Base-by-base conservation (phyloP, 2,113 vertebrate genomes). In the Pseudorasbora parva region DNA sequence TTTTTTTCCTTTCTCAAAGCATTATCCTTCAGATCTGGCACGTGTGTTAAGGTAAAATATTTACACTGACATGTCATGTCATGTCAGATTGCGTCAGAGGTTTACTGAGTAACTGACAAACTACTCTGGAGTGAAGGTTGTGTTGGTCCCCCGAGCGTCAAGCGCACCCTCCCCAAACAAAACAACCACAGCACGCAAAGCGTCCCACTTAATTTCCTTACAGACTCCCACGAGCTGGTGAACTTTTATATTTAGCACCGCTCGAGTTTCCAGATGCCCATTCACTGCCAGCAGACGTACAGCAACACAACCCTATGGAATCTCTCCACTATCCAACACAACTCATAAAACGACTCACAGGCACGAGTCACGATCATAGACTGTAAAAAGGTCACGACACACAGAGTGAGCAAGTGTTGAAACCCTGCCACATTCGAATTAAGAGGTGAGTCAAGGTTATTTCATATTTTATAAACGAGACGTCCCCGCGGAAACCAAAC, bases 241-340 rank as follows among this genome's bases (percentile, higher is more conserved):
- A 84, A 89, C 88, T 88, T 89, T 92, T 93, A 93, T 93, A 93
- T 94, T 94, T 94, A 94, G 93, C 88, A n/a, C 89, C 74, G 90
- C 90, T 93, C 89, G 57, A 88, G 90, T 93, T 93, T 93, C 92
- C 90, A 88, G 86, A 84, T 75, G 66, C 57, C 25, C 83, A 85
- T 81, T 89, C 88, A 88, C 84, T 89, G 87, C 80, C 83, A 66
- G 76, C 75, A 83, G 84, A 87, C 23, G 37, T 69, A 69, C 86
- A 83, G 88, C 82, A 73, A 83, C 87, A 88, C 86, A 85, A 66
- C 86, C 77, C 79, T 33, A 66, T 15, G 69, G 27, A 51, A 82
- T 37, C 51, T 25, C 60, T 45, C 27, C 14, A 10, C 14, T n/a
- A 51, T 9, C 15, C 82, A 51, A 54, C 25, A 81, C 43, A 54